These are phyloP conservation scores for Oeneis ivallda DNA, from an alignment of 2,888 invertebrate species.

Conservation along the genomic window DNA sequence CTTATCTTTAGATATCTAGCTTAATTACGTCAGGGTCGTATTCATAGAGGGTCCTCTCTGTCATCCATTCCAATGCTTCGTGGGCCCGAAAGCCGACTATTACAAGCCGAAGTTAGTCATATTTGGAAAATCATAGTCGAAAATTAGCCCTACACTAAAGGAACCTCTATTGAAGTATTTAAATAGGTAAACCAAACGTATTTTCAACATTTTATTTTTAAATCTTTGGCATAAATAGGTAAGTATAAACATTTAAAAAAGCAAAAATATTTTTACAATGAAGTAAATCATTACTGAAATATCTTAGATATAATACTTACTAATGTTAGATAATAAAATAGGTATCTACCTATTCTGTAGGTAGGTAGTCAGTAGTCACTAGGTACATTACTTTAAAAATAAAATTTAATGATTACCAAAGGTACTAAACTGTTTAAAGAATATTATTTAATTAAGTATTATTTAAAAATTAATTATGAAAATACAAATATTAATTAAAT, in stretches of 20 bases:
- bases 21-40: too few relatives aligned
- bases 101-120: too few relatives aligned
- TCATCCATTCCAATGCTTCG: too few relatives aligned
- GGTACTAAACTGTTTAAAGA: not conserved
- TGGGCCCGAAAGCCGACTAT: too few relatives aligned
- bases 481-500: not conserved
- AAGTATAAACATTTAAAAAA: slow-evolving; percentile 23
- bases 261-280: slow-evolving; percentile 16
- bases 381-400: not conserved
- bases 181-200: not conserved
- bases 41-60: too few relatives aligned
- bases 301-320: not conserved
- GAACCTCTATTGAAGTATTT: not conserved
- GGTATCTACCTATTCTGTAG: too few relatives aligned
- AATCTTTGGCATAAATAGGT: slow-evolving; percentile 33
- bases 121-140: too few relatives aligned
- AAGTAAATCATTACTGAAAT: not conserved
- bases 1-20: too few relatives aligned
- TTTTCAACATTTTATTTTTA: slow-evolving; percentile 28
- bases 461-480: not conserved
- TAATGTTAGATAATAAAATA: not conserved
- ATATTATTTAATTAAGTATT: not conserved
- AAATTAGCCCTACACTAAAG: not conserved
- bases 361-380: not conserved
- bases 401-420: not conserved